Base-by-base conservation (phyloP, 1,140 invertebrate species). In the Plectus sambesii region DNA sequence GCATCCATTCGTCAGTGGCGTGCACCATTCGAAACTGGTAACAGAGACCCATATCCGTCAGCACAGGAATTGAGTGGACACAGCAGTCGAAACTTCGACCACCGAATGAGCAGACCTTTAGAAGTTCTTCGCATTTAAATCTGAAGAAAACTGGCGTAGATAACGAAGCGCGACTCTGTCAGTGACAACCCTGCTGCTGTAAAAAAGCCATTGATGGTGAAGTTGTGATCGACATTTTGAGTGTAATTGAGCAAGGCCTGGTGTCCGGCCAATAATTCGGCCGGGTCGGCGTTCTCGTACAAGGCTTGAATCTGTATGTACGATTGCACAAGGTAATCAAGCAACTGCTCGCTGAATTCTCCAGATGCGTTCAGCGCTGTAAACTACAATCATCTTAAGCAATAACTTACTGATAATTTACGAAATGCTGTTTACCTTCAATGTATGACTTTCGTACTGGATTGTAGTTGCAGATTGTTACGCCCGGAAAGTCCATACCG, bases 401-500 rank as follows among this genome's bases (percentile, higher is more conserved):
- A 35, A 17, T 5, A 15, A 20, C 12, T 15, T 20, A 26, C 8
- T n/a, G 39, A n/a, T 20, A 17, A 35, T 9, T n/a, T n/a, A n/a
- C n/a, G n/a, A 23, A 27, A 35, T 5, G 25, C n/a, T 24, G 39
- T 51, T 39, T 29, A 64, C 61, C 40, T 55, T 58, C 44, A n/a
- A 63, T 44, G 23, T 55, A 59, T 15, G 25, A 30, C 33, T 43
- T 44, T 26, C 59, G 42, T 2, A 65, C 49, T 9, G 53, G 51
- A 43, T 66, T 66, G 39, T 62, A 65, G 42, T 49, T 64, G 42
- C 63, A 65, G 19, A 65, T 55, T 12, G 63, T 65, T 8, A 65
- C 56, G 8, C 48, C 17, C 20, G 63, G 63, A 43, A 67, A 67
- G 12, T 37, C 23, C 29, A 65, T 38, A 9, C 63, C 63, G 12